phyloP scores from a whole-genome alignment of 1,140 invertebrate genomes.

The Drosophila watanabei region DNA sequence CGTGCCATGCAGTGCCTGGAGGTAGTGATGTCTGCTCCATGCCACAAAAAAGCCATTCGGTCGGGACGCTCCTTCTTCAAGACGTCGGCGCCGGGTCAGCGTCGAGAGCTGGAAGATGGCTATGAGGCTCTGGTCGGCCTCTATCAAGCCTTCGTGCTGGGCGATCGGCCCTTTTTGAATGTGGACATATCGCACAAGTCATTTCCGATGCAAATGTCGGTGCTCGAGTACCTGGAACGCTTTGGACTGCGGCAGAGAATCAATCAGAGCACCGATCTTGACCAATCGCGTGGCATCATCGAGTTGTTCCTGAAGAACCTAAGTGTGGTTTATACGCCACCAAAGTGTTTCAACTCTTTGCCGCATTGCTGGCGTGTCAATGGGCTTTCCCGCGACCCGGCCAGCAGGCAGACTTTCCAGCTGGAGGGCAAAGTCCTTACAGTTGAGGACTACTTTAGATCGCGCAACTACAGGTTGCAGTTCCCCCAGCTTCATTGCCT shows the following conservation, averaged over 20 bases:
- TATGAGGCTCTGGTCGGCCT: conserved; percentile 90
- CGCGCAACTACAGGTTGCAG: conserved; percentile 75
- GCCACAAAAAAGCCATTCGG: conserved; percentile 87
- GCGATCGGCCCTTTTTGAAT: conserved; percentile 90
- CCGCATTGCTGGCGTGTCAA: conserved; percentile 86
- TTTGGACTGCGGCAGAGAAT: conserved; percentile 12
- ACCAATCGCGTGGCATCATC: not conserved
- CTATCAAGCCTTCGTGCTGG: conserved; percentile 91
- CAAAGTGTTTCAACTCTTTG: conserved; percentile 47
- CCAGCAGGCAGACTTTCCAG: conserved; percentile 84
- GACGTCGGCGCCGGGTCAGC: conserved; percentile 44
- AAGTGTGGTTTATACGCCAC: conserved; percentile 65
- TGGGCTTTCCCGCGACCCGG: conserved; percentile 76
- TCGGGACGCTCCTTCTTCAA: conserved; percentile 85
- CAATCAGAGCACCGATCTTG: not conserved
- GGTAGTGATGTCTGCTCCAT: conserved; percentile 88
- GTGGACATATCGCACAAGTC: conserved; percentile 91
- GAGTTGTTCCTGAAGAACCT: conserved; percentile 60
- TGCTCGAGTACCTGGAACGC: conserved; percentile 85
- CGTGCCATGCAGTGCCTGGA: conserved; percentile 92
- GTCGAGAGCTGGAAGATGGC: conserved; percentile 87
- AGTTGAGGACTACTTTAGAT: conserved; percentile 86
- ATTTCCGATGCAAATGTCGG: conserved; percentile 87
- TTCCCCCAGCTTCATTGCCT: conserved; percentile 88
- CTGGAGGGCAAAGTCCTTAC: conserved; percentile 60